Conservation (phyloP, 2,113 vertebrate genomes). For the Misgurnus anguillicaudatus region DNA sequence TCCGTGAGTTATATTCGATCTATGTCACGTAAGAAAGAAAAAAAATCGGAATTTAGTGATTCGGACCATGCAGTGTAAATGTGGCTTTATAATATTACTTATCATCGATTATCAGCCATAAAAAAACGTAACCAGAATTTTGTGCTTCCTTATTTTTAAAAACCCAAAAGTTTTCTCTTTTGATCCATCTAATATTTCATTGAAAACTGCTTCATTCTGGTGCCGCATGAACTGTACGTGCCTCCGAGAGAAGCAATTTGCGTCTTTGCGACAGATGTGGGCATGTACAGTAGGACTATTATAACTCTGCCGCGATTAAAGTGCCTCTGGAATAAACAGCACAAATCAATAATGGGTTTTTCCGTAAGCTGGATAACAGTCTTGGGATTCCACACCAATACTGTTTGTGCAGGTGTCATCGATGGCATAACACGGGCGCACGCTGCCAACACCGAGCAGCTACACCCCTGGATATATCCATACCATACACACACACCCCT, state of each 20-base stretch:
- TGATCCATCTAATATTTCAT: slow-evolving; percentile 35
- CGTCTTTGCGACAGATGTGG: slow-evolving; percentile 75
- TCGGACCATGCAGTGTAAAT: too few relatives aligned
- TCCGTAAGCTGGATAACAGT: slow-evolving; percentile 34
- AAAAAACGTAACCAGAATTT: neutral
- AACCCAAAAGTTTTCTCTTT: neutral
- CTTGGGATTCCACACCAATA: slow-evolving; percentile 10
- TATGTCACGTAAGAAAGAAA: too few relatives aligned
- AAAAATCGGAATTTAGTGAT: too few relatives aligned
- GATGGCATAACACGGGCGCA: slow-evolving; percentile 31
- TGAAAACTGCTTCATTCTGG: slow-evolving; percentile 31
- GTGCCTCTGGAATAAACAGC: slow-evolving; percentile 53
- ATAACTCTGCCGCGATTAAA: slow-evolving; percentile 67
- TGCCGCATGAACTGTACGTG: slow-evolving; percentile 5
- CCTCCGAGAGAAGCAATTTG: slow-evolving; percentile 73
- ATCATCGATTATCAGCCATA: too few relatives aligned
- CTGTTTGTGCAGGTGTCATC: slow-evolving; percentile 40
- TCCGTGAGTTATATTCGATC: too few relatives aligned
- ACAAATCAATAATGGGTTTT: slow-evolving; percentile 39
- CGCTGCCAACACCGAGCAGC: slow-evolving; percentile 22
- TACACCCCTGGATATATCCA: slow-evolving; percentile 23
- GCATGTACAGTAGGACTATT: slow-evolving; percentile 68
- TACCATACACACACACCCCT: slow-evolving; percentile 25
- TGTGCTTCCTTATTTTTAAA: neutral
- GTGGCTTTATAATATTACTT: too few relatives aligned